Evolutionary conservation across 2,797 vertebrate species (phyloP).

Genomic region (Sebastes minor): DNA sequence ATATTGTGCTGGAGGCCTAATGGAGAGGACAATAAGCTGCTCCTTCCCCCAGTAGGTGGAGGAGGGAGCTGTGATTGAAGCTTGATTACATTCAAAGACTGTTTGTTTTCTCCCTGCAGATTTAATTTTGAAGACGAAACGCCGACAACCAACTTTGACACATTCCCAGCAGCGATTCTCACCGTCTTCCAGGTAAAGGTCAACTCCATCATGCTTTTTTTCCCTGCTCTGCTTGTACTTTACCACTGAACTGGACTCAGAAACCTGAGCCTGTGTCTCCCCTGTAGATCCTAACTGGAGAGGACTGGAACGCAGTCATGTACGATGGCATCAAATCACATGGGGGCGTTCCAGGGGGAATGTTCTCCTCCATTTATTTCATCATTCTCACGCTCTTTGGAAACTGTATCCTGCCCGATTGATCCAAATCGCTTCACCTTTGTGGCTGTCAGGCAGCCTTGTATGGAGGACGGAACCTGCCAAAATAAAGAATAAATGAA

Average conservation of each 20-base stretch:
- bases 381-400: slow-evolving; percentile 95
- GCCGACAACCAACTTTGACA: slow-evolving; percentile 96
- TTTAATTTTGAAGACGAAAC: slow-evolving; percentile 97
- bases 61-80: background rate
- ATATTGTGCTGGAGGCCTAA: background rate
- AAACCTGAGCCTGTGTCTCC: slow-evolving; percentile 1
- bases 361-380: slow-evolving; percentile 97
- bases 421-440: background rate
- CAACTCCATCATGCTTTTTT: background rate
- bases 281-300: slow-evolving; percentile 91
- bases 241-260: background rate
- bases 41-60: background rate
- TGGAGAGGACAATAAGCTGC: background rate
- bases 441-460: background rate
- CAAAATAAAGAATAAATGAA: too few relatives aligned
- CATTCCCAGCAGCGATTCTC: slow-evolving; percentile 95
- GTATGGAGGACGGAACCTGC: background rate
- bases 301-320: slow-evolving; percentile 98
- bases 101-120: slow-evolving; percentile 73
- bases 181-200: slow-evolving; percentile 94
- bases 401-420: slow-evolving; percentile 92
- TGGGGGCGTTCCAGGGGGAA: slow-evolving; percentile 91
- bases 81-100: slow-evolving; percentile 14
- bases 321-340: slow-evolving; percentile 95
- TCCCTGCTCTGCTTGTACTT: background rate